A percentile compares a stretch with the other conserved stretches of the same genome.
Evolutionary conservation across 2,113 vertebrate species (phyloP).

Genomic region (Pteruthius melanotis): DNA sequence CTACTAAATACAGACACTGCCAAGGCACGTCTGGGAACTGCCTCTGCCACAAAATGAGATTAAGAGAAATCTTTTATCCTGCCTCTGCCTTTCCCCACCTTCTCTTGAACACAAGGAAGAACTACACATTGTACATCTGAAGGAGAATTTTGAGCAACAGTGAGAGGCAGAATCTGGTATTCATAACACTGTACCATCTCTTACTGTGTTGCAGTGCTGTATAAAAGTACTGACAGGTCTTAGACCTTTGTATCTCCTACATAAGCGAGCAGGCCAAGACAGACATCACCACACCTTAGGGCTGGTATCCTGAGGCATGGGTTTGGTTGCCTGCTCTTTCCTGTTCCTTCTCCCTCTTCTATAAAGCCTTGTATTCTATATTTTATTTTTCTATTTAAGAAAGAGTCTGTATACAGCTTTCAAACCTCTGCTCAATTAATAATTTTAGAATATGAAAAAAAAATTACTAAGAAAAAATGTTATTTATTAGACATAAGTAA

Average conservation of each 20-base stretch:
- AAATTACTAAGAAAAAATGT: background rate
- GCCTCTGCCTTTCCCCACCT: background rate
- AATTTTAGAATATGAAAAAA: background rate
- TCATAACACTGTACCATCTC: background rate
- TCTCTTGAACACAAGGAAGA: background rate
- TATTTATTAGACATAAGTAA: background rate
- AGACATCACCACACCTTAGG: background rate
- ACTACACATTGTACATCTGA: background rate
- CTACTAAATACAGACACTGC: constrained; percentile 33
- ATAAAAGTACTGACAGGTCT: background rate
- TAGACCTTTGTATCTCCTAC: background rate
- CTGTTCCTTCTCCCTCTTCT: background rate
- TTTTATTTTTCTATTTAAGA: background rate
- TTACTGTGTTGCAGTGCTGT: background rate
- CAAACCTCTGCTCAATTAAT: background rate
- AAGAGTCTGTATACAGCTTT: background rate
- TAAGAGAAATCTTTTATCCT: background rate
- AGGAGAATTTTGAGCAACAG: background rate
- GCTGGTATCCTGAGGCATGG: background rate
- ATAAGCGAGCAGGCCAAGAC: background rate
- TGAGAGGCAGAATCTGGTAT: background rate
- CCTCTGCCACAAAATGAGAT: constrained; percentile 6
- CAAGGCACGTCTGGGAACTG: constrained; percentile 41
- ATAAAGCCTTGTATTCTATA: background rate
- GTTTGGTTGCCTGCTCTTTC: constrained; percentile 1